These are phyloP conservation scores for Grapholita molesta DNA, from an alignment of 1,140 invertebrate species.

Conservation along the genomic window DNA sequence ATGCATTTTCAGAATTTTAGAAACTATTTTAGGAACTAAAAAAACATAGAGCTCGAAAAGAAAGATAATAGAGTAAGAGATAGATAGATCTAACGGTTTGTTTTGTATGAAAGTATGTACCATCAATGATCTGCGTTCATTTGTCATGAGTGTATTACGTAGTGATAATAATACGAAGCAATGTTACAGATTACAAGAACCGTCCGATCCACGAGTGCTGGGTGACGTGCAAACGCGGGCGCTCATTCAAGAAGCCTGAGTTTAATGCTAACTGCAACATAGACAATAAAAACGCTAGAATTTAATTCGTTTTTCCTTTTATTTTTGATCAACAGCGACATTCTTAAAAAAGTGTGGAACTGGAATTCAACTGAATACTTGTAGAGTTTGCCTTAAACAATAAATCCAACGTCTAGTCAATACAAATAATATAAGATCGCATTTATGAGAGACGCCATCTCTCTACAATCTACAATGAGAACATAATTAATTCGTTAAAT, in stretches of 20 bases:
- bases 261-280: slow-evolving; percentile 63
- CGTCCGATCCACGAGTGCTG: slow-evolving; percentile 69
- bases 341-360: background rate
- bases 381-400: background rate
- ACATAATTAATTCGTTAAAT: too few relatives aligned
- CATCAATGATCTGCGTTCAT: too few relatives aligned
- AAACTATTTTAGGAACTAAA: too few relatives aligned
- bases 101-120: too few relatives aligned
- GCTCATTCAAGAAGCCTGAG: slow-evolving; percentile 69
- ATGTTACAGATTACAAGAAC: slow-evolving; percentile 64
- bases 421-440: background rate
- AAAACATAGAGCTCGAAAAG: too few relatives aligned
- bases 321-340: background rate
- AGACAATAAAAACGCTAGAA: slow-evolving; percentile 43
- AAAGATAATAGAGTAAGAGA: too few relatives aligned
- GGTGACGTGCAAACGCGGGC: slow-evolving; percentile 68
- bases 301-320: slow-evolving; percentile 22
- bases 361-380: background rate
- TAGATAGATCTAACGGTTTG: too few relatives aligned
- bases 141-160: too few relatives aligned
- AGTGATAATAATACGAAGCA: background rate
- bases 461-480: too few relatives aligned
- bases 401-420: background rate
- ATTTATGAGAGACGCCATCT: too few relatives aligned
- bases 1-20: too few relatives aligned